A percentile compares a stretch with the other conserved stretches of the same genome.
Evolutionary conservation across 2,888 invertebrate genomes (phyloP).

Genomic region (Geophilus truncorum): DNA sequence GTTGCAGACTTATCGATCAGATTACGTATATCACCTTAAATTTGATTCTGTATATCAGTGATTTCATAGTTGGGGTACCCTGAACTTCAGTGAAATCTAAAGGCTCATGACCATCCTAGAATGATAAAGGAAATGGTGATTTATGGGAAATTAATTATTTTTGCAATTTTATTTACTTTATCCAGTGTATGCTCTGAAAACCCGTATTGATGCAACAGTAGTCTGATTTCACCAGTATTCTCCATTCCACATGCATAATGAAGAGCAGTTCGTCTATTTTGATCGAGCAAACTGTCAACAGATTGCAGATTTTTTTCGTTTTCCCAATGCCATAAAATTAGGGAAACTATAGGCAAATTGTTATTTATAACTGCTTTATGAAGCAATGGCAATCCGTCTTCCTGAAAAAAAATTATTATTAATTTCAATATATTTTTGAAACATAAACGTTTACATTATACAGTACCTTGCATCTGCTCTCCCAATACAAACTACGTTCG

Average conservation of each 20-base stretch:
- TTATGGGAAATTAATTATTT: too few species aligned
- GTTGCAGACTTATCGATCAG: not conserved
- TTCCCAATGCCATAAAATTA: slow-evolving; percentile 36
- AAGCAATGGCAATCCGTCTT: slow-evolving; percentile 40
- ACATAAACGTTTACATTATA: not conserved
- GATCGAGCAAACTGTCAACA: slow-evolving; percentile 37
- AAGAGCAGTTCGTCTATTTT: slow-evolving; percentile 39
- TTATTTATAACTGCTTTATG: slow-evolving; percentile 39
- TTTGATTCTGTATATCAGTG: slow-evolving; percentile 22
- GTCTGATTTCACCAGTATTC: not conserved
- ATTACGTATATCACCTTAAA: not conserved
- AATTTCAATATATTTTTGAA: too few species aligned
- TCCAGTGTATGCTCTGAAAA: slow-evolving; percentile 41
- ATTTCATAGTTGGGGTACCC: slow-evolving; percentile 36
- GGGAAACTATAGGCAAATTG: slow-evolving; percentile 36
- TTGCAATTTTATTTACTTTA: slow-evolving; percentile 37
- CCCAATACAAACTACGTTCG: slow-evolving; percentile 36
- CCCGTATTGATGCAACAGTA: slow-evolving; percentile 37
- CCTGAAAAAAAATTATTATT: slow-evolving; percentile 35
- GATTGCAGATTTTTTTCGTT: slow-evolving; percentile 23
- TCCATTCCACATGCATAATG: slow-evolving; percentile 39
- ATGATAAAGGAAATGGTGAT: not conserved
- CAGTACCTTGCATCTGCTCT: slow-evolving; percentile 37
- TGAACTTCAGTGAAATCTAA: slow-evolving; percentile 40
- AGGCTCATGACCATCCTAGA: slow-evolving; percentile 40